Evolutionary conservation across 2,888 invertebrate genomes (phyloP).

Genomic region (Brachylomia viminalis): DNA sequence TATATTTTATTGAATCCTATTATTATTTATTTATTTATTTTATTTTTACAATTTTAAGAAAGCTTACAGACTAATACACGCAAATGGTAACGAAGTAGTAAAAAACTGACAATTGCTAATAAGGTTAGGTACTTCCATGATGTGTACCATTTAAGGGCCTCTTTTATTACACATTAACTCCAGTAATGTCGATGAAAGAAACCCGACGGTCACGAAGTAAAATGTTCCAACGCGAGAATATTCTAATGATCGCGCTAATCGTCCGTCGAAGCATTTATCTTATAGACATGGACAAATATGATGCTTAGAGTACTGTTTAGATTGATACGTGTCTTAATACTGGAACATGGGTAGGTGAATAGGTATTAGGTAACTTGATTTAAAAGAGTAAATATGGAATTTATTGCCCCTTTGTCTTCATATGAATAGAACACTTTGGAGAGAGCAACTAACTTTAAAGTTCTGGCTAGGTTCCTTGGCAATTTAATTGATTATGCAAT

Average conservation of each 20-base stretch:
- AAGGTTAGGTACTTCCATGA: too few relatives aligned
- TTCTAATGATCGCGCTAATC: conserved; percentile 54
- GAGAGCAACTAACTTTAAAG: neutral
- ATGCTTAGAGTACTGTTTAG: conserved; percentile 41
- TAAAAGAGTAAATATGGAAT: neutral
- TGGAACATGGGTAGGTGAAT: neutral
- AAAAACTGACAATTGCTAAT: too few relatives aligned
- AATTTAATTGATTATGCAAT: neutral
- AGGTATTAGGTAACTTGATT: conserved; percentile 10
- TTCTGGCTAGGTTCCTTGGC: neutral
- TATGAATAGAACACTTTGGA: neutral
- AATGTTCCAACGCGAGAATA: conserved; percentile 8
- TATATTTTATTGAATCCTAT: neutral
- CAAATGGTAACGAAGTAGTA: too few relatives aligned
- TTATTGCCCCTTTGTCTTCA: too few relatives aligned
- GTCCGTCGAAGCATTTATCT: conserved; percentile 59
- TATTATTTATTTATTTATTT: too few relatives aligned
- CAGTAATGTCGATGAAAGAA: conserved; percentile 17
- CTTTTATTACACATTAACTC: neutral
- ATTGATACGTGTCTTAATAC: conserved; percentile 22
- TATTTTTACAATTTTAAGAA: too few relatives aligned
- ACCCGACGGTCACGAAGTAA: conserved; percentile 7
- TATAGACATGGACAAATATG: conserved; percentile 63
- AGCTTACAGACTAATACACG: too few relatives aligned
- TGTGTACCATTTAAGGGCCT: neutral